These are phyloP conservation scores for Nycticorax nycticorax DNA, from an alignment of 2,113 vertebrate genomes.

Conservation along the genomic window DNA sequence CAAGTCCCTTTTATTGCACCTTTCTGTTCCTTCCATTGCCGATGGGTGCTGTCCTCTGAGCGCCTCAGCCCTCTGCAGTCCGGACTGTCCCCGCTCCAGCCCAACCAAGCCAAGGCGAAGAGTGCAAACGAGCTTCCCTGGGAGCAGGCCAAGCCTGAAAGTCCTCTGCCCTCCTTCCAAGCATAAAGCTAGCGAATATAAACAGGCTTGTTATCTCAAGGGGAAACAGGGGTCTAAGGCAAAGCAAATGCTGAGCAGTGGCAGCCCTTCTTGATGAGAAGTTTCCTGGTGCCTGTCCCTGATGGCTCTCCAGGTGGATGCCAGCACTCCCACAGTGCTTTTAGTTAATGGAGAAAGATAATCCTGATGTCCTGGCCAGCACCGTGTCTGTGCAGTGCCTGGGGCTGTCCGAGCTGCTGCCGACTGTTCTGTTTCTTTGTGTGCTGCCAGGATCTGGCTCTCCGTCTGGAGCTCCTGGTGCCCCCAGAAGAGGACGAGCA, in stretches of 20 bases:
- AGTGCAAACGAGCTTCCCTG: neutral
- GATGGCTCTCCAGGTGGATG: neutral
- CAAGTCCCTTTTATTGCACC: neutral
- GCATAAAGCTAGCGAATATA: neutral
- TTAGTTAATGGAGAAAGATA: conserved; percentile 5
- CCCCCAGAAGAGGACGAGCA: neutral
- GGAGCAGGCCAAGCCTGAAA: neutral
- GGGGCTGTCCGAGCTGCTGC: conserved; percentile 23
- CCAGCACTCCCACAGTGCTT: conserved; percentile 3
- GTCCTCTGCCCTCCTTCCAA: neutral
- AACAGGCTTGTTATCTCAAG: neutral
- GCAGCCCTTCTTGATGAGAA: neutral
- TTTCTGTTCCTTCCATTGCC: neutral
- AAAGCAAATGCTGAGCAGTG: neutral
- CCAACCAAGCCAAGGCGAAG: neutral
- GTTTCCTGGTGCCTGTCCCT: neutral
- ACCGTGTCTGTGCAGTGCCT: neutral
- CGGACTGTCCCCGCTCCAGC: neutral
- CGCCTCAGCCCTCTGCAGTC: neutral
- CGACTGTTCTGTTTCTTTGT: neutral
- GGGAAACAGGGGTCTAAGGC: neutral
- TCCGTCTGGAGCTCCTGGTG: neutral
- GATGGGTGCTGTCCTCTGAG: neutral
- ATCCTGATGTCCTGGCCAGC: conserved; percentile 13
- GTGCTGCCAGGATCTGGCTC: neutral